Conservation (phyloP, 1,140 invertebrate species). For the Pogonus chalceus region DNA sequence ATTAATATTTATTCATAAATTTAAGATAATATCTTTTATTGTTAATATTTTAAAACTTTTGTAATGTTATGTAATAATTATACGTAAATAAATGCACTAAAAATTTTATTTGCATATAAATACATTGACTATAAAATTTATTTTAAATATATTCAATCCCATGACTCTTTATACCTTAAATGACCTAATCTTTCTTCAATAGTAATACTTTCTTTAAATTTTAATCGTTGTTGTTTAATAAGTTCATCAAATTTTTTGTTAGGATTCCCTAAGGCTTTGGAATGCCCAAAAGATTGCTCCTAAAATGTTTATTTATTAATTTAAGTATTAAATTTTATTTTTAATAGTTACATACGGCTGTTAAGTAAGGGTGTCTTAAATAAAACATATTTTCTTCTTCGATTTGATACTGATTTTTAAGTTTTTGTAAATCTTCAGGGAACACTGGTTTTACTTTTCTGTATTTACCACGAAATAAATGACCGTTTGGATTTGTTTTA, state of each 20-base stretch:
- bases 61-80: no score
- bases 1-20: no score
- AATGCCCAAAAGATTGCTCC: conserved; percentile 48
- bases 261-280: conserved; percentile 33
- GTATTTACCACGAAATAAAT: conserved; percentile 43
- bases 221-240: conserved; percentile 22
- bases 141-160: conserved; percentile 33
- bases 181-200: conserved; percentile 37
- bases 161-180: conserved; percentile 34
- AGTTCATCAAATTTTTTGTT: conserved; percentile 28
- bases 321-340: conserved; percentile 10
- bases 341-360: conserved; percentile 30
- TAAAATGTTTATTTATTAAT: conserved; percentile 20
- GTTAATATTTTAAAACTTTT: no score
- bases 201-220: conserved; percentile 36
- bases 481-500: conserved; percentile 33
- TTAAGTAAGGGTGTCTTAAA: conserved; percentile 51
- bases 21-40: no score
- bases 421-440: conserved; percentile 30
- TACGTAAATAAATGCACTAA: no score
- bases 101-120: background rate
- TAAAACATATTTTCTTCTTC: conserved; percentile 54
- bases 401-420: conserved; percentile 41
- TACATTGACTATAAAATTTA: background rate
- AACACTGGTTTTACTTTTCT: conserved; percentile 39